These are phyloP conservation scores for Macquaria australasica DNA, from an alignment of 2,113 vertebrate species.

Conservation along the genomic window DNA sequence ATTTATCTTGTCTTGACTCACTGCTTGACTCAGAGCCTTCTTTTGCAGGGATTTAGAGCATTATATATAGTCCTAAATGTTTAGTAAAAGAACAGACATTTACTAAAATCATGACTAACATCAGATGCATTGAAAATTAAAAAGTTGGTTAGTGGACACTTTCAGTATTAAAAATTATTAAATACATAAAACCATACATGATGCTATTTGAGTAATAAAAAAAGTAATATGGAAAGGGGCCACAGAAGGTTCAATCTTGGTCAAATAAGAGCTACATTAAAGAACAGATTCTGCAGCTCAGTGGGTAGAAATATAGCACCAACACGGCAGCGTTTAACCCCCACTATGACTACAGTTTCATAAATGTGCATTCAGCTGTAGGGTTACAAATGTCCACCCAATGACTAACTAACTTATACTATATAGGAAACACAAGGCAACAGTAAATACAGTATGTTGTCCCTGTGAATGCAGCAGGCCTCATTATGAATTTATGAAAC, in stretches of 20 bases:
- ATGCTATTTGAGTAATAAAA: background rate
- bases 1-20: constrained; percentile 53
- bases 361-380: background rate
- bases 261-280: background rate
- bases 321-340: background rate
- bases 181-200: background rate
- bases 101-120: background rate
- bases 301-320: background rate
- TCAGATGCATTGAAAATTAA: background rate
- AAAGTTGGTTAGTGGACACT: background rate
- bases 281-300: background rate
- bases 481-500: background rate
- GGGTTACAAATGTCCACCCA: background rate
- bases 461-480: background rate
- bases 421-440: background rate
- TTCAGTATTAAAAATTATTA: background rate
- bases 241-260: background rate
- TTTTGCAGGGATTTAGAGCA: constrained; percentile 39
- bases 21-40: constrained; percentile 26
- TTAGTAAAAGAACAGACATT: background rate
- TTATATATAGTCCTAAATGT: background rate
- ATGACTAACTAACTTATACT: too few relatives aligned
- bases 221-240: background rate
- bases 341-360: background rate
- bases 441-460: background rate